Conservation (phyloP, 2,797 vertebrate genomes). For the Myotis myotis region DNA sequence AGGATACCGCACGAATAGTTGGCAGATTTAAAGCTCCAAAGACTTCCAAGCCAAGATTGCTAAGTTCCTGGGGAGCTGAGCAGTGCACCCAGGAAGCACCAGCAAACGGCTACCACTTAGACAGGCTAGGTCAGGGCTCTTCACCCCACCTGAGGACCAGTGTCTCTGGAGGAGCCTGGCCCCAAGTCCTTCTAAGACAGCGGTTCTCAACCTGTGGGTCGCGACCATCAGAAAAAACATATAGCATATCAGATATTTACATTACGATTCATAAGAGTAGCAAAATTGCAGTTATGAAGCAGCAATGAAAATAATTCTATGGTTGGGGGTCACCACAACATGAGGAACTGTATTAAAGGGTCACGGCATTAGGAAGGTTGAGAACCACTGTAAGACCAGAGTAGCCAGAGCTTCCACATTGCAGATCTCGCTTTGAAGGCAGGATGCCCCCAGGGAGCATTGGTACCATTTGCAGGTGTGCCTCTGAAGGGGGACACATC, state of each 20-base stretch:
- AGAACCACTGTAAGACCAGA: background rate
- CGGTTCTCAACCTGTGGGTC: no score
- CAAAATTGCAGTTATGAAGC: no score
- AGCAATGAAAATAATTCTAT: no score
- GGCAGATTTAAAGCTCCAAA: background rate
- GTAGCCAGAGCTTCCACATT: background rate
- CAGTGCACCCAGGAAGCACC: background rate
- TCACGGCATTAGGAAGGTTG: no score
- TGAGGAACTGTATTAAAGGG: no score
- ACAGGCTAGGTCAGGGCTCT: background rate
- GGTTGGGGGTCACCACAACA: no score
- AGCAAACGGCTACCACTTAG: background rate
- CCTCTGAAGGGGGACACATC: background rate
- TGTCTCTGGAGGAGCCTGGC: background rate
- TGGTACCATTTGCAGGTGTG: background rate
- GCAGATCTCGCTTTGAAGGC: background rate
- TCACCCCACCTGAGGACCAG: background rate
- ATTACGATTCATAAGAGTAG: no score
- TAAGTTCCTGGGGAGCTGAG: background rate
- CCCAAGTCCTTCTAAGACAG: background rate
- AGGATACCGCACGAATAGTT: background rate
- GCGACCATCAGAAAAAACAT: no score
- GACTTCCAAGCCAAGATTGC: background rate
- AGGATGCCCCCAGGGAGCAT: background rate
- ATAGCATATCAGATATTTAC: no score